phyloP scores from a whole-genome alignment of 2,113 vertebrate species.

The Hydrochoerus hydrochaeris region DNA sequence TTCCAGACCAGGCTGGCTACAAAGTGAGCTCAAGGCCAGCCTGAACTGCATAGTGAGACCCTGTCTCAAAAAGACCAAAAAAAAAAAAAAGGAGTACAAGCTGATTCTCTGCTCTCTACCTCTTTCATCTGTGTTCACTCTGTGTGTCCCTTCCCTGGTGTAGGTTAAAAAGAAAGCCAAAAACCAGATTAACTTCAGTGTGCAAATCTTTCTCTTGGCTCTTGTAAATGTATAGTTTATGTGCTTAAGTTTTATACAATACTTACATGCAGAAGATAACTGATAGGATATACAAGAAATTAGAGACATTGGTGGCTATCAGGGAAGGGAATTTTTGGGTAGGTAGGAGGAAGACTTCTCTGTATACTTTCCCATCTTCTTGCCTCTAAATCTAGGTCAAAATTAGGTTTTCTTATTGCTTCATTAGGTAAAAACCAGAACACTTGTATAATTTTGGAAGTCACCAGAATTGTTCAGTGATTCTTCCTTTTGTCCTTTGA shows the following conservation, averaged over 20 bases:
- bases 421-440: constrained; percentile 48
- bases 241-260: constrained; percentile 37
- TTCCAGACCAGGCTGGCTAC: not conserved
- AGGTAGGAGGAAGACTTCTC: not conserved
- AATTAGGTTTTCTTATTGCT: constrained; percentile 10
- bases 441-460: constrained; percentile 47
- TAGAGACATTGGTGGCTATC: constrained; percentile 16
- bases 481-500: constrained; percentile 60
- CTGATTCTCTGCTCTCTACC: not conserved
- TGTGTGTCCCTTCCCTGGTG: not conserved
- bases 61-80: not conserved
- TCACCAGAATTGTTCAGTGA: constrained; percentile 8
- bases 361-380: not conserved
- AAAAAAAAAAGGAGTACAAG: not conserved
- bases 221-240: not conserved
- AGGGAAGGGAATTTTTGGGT: constrained; percentile 8
- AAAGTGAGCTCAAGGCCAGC: not conserved
- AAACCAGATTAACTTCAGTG: not conserved
- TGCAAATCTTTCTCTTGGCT: not conserved
- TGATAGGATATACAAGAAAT: constrained; percentile 6
- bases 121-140: not conserved
- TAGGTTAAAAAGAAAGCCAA: constrained; percentile 26
- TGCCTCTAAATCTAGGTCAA: constrained; percentile 34
- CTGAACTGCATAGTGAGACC: not conserved
- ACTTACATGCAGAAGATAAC: not conserved